phyloP scores from a whole-genome alignment of 2,797 vertebrate species.

The Nyctibius grandis region DNA sequence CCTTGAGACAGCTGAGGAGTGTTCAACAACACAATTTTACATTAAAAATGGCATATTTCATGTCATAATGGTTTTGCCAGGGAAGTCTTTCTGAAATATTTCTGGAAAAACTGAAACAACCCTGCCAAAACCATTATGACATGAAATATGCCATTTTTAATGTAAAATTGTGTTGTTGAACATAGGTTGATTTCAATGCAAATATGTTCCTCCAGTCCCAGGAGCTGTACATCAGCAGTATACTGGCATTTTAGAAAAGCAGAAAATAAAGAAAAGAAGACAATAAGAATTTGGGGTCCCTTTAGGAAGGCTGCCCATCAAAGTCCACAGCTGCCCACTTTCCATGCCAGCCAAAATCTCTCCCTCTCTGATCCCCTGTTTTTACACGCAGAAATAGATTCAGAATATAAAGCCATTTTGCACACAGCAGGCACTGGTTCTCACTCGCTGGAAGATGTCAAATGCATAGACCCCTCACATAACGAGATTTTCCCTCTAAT shows the following conservation, averaged over 20 bases:
- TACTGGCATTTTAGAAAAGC: conserved; percentile 28
- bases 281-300: background rate
- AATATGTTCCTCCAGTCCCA: conserved; percentile 20
- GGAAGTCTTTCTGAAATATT: too few species aligned
- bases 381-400: background rate
- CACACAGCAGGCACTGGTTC: background rate
- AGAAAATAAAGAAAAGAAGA: background rate
- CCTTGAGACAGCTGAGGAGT: background rate
- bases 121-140: too few species aligned
- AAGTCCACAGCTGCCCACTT: background rate
- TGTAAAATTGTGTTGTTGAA: too few species aligned
- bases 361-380: background rate
- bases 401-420: background rate
- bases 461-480: background rate
- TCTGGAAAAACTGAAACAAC: too few species aligned
- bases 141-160: too few species aligned
- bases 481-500: background rate
- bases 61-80: background rate
- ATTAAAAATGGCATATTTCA: background rate
- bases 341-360: background rate
- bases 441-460: background rate
- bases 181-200: background rate
- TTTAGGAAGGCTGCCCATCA: background rate
- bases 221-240: conserved; percentile 16
- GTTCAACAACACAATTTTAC: background rate